phyloP scores from a whole-genome alignment of 2,797 vertebrate genomes.

The Macroramphosus scolopax region DNA sequence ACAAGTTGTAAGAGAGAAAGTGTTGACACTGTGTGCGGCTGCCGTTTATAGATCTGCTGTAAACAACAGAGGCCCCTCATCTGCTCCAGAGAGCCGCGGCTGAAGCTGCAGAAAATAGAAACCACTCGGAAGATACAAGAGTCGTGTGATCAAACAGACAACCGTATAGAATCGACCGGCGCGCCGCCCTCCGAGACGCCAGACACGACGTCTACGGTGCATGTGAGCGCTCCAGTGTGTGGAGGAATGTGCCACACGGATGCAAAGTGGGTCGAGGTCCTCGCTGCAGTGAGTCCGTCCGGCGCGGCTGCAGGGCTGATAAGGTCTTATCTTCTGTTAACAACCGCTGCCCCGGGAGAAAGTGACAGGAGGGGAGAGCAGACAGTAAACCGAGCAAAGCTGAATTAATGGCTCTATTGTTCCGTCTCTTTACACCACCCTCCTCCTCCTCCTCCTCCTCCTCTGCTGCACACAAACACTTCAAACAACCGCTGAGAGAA shows the following conservation, averaged over 20 bases:
- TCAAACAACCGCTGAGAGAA: constrained; percentile 37
- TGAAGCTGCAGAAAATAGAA: constrained; percentile 40
- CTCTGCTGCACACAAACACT: constrained; percentile 5
- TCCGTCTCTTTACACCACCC: constrained; percentile 34
- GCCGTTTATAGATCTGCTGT: constrained; percentile 5
- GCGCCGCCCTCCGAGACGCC: not conserved
- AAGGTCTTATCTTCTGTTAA: constrained; percentile 60
- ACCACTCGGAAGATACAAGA: constrained; percentile 13
- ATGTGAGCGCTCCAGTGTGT: constrained; percentile 13
- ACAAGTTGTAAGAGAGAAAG: not conserved
- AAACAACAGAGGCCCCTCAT: constrained; percentile 1
- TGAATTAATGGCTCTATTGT: constrained; percentile 61
- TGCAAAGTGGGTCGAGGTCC: constrained; percentile 13
- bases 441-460: not conserved
- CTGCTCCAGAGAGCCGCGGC: not conserved
- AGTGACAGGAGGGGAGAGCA: constrained; percentile 28
- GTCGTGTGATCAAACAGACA: constrained; percentile 16
- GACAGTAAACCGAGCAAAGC: constrained; percentile 31
- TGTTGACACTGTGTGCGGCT: not conserved
- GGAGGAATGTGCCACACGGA: constrained; percentile 36
- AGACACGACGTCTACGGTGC: constrained; percentile 7
- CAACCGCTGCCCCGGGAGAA: constrained; percentile 42
- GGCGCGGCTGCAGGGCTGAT: constrained; percentile 53
- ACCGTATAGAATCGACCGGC: constrained; percentile 31
- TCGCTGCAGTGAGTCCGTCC: constrained; percentile 26